Percentiles rank a stretch among this genome's conserved stretches.
Conservation (phyloP, 2,797 vertebrate species). For the Alexandromys oeconomus region DNA sequence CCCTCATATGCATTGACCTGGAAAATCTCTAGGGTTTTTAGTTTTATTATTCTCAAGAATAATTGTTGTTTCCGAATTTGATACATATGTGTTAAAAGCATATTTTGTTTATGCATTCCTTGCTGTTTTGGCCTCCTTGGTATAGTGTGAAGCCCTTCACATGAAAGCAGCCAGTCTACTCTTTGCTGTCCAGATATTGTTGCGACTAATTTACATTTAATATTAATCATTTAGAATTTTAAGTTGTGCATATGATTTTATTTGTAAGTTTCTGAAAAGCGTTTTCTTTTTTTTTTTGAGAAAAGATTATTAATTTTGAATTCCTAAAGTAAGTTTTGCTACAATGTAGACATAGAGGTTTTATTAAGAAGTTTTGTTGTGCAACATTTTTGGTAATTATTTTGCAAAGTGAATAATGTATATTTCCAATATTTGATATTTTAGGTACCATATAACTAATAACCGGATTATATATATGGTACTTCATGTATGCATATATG, state of each 20-base stretch:
- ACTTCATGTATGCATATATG: background rate
- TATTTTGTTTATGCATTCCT: background rate
- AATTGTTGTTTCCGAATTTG: background rate
- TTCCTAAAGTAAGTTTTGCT: constrained; percentile 10
- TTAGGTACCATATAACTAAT: background rate
- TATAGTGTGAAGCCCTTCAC: background rate
- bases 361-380: background rate
- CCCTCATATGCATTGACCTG: background rate
- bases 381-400: background rate
- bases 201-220: background rate
- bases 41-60: background rate
- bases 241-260: background rate
- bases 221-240: background rate
- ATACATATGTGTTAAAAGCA: background rate
- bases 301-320: background rate
- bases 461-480: background rate
- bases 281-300: background rate
- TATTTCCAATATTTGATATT: background rate
- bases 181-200: background rate
- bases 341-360: background rate
- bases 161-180: background rate
- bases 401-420: background rate
- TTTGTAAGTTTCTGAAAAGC: background rate
- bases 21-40: constrained; percentile 14
- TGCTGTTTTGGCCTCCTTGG: background rate